Percentiles rank a stretch among this genome's conserved stretches.
phyloP scores from a whole-genome alignment of 2,888 invertebrate genomes.

The Atherix ibis region DNA sequence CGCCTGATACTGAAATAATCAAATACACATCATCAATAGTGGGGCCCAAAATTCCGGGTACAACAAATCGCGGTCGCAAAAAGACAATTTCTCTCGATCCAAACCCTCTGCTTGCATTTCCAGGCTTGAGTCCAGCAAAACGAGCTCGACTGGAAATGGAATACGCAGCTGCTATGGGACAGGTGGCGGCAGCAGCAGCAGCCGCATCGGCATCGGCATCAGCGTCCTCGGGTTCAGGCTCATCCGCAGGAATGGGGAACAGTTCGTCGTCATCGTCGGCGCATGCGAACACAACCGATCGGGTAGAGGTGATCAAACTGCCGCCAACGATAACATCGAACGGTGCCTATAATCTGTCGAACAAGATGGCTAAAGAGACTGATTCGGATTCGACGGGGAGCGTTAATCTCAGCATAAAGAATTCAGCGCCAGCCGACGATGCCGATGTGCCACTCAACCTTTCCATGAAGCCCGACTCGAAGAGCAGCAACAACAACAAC shows the following conservation, averaged over 20 bases:
- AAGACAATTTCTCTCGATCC: slow-evolving; percentile 79
- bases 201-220: slow-evolving; percentile 13
- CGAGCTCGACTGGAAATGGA: slow-evolving; percentile 33
- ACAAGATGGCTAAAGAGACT: slow-evolving; percentile 19
- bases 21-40: slow-evolving; percentile 78
- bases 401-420: slow-evolving; percentile 30
- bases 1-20: slow-evolving; percentile 80
- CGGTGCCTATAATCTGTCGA: slow-evolving; percentile 34
- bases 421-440: slow-evolving; percentile 34
- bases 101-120: slow-evolving; percentile 36
- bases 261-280: slow-evolving; percentile 13
- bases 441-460: slow-evolving; percentile 69
- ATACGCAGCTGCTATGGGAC: slow-evolving; percentile 31
- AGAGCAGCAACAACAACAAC: slow-evolving; percentile 15
- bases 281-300: slow-evolving; percentile 33
- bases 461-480: slow-evolving; percentile 52
- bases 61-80: slow-evolving; percentile 70
- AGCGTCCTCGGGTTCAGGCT: slow-evolving; percentile 8
- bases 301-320: slow-evolving; percentile 69
- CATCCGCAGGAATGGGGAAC: slow-evolving; percentile 10
- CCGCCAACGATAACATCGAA: slow-evolving; percentile 48
- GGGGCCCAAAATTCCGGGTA: slow-evolving; percentile 71
- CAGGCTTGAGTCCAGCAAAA: slow-evolving; percentile 34
- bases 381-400: slow-evolving; percentile 19
- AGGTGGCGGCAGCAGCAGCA: slow-evolving; percentile 27